Percentiles rank a stretch among this genome's conserved stretches.
phyloP scores from a whole-genome alignment of 2,888 invertebrate species.

The Meta bourneti region DNA sequence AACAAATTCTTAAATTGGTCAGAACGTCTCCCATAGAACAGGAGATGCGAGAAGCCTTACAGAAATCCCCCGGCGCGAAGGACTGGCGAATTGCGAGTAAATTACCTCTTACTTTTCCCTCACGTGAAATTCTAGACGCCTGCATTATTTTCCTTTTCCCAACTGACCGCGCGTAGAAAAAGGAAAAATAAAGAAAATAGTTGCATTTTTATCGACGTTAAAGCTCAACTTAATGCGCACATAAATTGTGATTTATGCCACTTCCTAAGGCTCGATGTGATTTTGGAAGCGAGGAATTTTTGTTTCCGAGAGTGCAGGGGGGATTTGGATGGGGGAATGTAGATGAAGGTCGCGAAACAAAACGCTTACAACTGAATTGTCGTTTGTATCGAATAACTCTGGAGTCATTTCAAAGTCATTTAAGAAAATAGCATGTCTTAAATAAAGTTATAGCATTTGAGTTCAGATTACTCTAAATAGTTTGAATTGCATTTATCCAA shows the following conservation, averaged over 20 bases:
- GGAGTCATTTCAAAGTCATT: neutral
- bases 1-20: neutral
- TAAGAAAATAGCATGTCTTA: neutral
- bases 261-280: conserved; percentile 46
- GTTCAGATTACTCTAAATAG: too few relatives aligned
- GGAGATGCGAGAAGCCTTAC: neutral
- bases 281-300: conserved; percentile 45
- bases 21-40: neutral
- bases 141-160: conserved; percentile 50
- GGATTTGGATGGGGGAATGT: conserved; percentile 22
- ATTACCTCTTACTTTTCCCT: conserved; percentile 19
- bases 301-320: conserved; percentile 9
- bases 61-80: conserved; percentile 1
- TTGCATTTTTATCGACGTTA: conserved; percentile 64
- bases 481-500: too few relatives aligned
- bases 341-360: neutral
- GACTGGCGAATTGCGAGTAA: conserved; percentile 32
- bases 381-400: conserved; percentile 13
- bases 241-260: conserved; percentile 65
- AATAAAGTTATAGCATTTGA: too few relatives aligned
- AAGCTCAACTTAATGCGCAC: conserved; percentile 64
- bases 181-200: conserved; percentile 38
- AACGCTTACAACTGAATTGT: neutral
- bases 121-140: conserved; percentile 29
- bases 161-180: conserved; percentile 19